Percentiles rank a stretch among this genome's conserved stretches.
Conservation (phyloP, 2,113 vertebrate species). For the human (Homo sapiens) region DNA sequence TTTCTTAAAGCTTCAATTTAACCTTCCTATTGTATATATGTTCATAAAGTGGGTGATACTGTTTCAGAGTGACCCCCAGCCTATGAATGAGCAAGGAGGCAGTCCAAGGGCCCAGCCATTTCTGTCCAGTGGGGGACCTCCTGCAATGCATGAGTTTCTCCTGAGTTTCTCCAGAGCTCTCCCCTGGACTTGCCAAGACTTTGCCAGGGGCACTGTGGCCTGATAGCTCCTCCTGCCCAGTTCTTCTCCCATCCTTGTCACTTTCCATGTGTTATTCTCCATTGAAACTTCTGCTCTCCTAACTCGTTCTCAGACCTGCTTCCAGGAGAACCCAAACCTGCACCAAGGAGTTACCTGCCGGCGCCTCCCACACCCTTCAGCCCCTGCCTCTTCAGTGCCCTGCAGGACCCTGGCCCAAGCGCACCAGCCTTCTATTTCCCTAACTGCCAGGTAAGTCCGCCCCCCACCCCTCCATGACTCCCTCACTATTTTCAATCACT, state of each 20-base stretch:
- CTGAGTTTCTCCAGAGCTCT: background rate
- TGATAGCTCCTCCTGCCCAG: too few relatives aligned
- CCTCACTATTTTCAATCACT: background rate
- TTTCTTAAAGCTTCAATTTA: background rate
- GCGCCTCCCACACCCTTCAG: too few relatives aligned
- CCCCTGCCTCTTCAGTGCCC: background rate
- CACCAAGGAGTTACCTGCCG: background rate
- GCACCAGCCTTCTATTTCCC: background rate
- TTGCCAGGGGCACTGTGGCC: too few relatives aligned
- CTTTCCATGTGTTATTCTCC: background rate
- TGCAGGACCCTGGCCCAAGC: background rate
- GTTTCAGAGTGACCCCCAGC: background rate
- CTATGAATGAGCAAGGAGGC: fast-evolving
- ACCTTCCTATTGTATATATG: background rate
- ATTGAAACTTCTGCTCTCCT: too few relatives aligned
- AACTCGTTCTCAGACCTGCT: background rate
- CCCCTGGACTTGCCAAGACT: background rate
- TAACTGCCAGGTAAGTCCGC: background rate
- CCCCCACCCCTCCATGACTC: background rate
- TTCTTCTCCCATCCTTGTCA: too few relatives aligned
- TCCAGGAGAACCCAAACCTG: background rate
- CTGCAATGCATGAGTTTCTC: background rate
- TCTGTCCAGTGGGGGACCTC: background rate
- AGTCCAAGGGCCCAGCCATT: background rate
- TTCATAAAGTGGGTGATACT: background rate